These are phyloP conservation scores for Rhabdornis inornatus DNA, from an alignment of 2,113 vertebrate species.

Conservation along the genomic window DNA sequence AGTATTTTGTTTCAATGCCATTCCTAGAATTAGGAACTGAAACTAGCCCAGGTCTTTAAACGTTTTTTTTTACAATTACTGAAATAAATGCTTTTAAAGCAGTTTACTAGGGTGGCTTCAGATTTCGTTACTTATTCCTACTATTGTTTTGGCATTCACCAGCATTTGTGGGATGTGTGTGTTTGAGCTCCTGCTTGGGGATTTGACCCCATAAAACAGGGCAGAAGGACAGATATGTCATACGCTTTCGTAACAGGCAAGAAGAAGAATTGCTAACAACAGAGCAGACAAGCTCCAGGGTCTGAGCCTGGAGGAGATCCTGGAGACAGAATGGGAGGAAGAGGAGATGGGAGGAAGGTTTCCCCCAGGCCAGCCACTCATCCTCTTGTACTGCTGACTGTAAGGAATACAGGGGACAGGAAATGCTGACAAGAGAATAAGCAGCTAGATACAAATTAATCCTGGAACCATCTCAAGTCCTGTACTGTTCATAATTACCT, in stretches of 20 bases:
- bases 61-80: background rate
- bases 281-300: background rate
- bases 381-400: background rate
- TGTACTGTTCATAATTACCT: background rate
- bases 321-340: background rate
- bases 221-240: background rate
- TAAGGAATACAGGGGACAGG: background rate
- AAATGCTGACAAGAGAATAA: background rate
- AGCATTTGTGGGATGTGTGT: accelerated
- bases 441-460: background rate
- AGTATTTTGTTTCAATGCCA: background rate
- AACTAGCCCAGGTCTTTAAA: background rate
- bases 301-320: background rate
- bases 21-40: background rate
- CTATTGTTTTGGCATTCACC: background rate
- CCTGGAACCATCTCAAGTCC: conserved; percentile 5
- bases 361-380: accelerated
- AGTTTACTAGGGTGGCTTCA: background rate
- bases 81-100: background rate
- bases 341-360: background rate
- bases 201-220: background rate
- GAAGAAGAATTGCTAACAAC: background rate
- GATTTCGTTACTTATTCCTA: background rate
- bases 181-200: background rate
- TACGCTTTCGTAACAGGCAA: background rate